A percentile compares a stretch with the other conserved stretches of the same genome.
Conservation (phyloP, 2,113 vertebrate species). For the Trichechus manatus region DNA sequence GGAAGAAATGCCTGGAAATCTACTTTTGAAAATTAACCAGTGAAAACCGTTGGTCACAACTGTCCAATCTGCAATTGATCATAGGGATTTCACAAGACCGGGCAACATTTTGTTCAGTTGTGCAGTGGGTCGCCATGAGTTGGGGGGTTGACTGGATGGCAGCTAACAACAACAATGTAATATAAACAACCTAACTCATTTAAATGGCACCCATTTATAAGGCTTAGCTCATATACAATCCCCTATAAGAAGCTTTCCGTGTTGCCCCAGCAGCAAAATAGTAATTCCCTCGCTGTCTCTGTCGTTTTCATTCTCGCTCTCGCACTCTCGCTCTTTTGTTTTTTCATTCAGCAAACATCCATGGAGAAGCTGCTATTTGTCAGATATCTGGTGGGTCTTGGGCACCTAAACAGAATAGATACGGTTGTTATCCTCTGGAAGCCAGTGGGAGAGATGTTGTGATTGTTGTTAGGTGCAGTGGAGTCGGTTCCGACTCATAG, state of each 20-base stretch:
- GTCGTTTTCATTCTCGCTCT: accelerated
- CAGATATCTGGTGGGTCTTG: neutral
- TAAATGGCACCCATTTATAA: conserved; percentile 13
- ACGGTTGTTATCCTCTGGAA: neutral
- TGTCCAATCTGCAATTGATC: neutral
- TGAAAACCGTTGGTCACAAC: neutral
- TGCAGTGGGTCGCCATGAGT: neutral
- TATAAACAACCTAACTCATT: neutral
- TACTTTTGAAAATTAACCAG: neutral
- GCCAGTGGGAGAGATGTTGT: neutral
- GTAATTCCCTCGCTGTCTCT: too few species aligned
- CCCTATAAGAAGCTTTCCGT: neutral
- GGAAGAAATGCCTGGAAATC: neutral
- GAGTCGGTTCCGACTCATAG: too few species aligned
- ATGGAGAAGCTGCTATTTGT: neutral
- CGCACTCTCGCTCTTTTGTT: neutral
- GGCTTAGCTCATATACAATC: neutral
- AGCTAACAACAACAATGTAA: neutral
- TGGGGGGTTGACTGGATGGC: neutral
- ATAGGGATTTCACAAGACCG: neutral
- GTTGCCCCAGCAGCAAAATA: neutral
- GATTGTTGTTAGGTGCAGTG: too few species aligned
- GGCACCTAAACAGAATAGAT: neutral
- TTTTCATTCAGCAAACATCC: neutral
- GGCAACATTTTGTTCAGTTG: neutral